Conservation (phyloP, 2,888 invertebrate genomes). For the Coenonympha glycerion region DNA sequence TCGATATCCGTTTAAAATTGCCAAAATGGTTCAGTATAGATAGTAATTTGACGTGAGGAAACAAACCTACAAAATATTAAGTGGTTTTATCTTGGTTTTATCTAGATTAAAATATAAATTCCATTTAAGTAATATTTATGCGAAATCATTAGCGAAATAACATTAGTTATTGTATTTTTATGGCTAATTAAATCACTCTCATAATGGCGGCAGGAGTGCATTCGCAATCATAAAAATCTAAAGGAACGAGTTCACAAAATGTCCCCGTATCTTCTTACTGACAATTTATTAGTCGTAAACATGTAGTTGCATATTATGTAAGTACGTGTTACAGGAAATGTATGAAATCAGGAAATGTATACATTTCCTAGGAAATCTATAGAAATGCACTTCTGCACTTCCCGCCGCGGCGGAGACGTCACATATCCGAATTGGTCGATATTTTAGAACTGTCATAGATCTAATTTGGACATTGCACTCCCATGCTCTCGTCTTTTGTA, state of each 20-base stretch:
- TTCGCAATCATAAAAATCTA: slow-evolving; percentile 50
- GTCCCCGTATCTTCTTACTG: slow-evolving; percentile 56
- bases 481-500: too few species aligned
- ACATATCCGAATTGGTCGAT: too few species aligned
- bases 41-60: background rate
- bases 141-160: slow-evolving; percentile 18
- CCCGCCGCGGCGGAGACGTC: too few species aligned
- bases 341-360: too few species aligned
- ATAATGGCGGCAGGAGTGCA: slow-evolving; percentile 47
- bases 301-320: slow-evolving; percentile 45
- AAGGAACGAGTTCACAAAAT: slow-evolving; percentile 52
- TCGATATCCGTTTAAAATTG: too few species aligned
- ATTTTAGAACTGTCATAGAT: too few species aligned
- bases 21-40: too few species aligned
- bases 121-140: slow-evolving; percentile 11
- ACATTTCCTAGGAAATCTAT: too few species aligned
- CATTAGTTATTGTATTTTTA: slow-evolving; percentile 41
- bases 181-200: slow-evolving; percentile 51
- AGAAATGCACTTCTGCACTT: too few species aligned
- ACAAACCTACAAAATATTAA: background rate
- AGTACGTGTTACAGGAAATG: too few species aligned
- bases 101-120: slow-evolving; percentile 2
- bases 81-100: slow-evolving; percentile 11
- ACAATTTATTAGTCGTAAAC: slow-evolving; percentile 64
- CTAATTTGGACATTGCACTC: too few species aligned